Conservation (phyloP, 1,140 invertebrate species). For the Diorhabda sublineata region DNA sequence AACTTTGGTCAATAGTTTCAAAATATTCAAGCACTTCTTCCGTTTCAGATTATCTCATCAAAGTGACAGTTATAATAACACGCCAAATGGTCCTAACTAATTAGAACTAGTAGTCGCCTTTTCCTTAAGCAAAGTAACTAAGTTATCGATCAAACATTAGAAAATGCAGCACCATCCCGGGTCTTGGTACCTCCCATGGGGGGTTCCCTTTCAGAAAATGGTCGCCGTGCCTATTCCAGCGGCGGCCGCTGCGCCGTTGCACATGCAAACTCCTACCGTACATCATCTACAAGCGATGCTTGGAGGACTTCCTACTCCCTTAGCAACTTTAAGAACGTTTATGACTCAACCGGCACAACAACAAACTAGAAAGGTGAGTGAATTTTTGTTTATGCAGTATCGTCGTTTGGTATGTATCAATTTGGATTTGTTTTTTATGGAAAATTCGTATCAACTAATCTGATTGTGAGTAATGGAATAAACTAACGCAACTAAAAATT, state of each 20-base stretch:
- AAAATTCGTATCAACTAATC: too few relatives aligned
- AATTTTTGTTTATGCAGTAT: neutral
- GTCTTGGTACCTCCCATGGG: conserved; percentile 54
- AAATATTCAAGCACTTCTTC: too few relatives aligned
- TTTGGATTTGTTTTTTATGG: too few relatives aligned
- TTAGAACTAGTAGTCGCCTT: conserved; percentile 2
- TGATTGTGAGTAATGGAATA: too few relatives aligned
- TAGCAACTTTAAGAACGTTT: conserved; percentile 43
- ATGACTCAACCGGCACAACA: conserved; percentile 43
- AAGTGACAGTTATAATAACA: conserved; percentile 9
- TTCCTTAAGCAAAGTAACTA: conserved; percentile 1
- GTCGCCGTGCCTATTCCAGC: conserved; percentile 49
- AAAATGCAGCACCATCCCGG: conserved; percentile 51
- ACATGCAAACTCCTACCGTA: conserved; percentile 40
- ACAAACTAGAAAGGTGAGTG: conserved; percentile 34
- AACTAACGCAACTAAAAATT: too few relatives aligned
- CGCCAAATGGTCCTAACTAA: conserved; percentile 9
- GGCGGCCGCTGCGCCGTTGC: conserved; percentile 34
- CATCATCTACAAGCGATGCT: conserved; percentile 45
- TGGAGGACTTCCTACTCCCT: conserved; percentile 43
- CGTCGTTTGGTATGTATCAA: too few relatives aligned
- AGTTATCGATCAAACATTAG: conserved; percentile 27
- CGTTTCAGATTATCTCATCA: neutral
- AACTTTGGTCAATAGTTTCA: too few relatives aligned
- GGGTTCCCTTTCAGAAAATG: conserved; percentile 53